Base-by-base conservation (phyloP, 2,113 vertebrate genomes). In the Rhinopomastus cyanomelas region DNA sequence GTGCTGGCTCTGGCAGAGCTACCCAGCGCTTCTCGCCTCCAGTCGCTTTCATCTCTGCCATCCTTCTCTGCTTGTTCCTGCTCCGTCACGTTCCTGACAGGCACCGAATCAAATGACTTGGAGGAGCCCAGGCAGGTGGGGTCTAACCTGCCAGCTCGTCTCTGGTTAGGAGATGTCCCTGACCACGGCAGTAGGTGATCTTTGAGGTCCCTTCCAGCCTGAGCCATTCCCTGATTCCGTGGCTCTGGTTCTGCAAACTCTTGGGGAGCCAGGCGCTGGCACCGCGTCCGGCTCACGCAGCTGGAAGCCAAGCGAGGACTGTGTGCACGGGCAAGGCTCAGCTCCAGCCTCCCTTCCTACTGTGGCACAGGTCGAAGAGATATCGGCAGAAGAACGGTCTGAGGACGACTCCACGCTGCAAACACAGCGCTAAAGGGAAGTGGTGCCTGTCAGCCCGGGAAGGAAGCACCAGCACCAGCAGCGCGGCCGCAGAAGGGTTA, bases 391-490 rank as follows among this genome's bases (percentile, higher is more conserved):
- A 67, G 85, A 91, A 72, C 6, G 74, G 62, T 8, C 57, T 29
- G 26, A 30, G 61, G 64, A 78, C 64, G 61, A 71, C 18, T 30
- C 16, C 42, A 55, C 19, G 11, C 32, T 42, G 64, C 75, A 94
- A 62, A 44, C 4, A 34, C 8, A 21, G 48, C 3, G 11, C 53
- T 79, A 34, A 71, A 66, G 9, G 26, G 36, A 57, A 87, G 32
- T 20, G 30, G 49, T n/a, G 48, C 60, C 64, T 34, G 6, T 30
- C 7, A 2, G 34, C 37, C 62, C 15, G 53, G 81, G 62, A 75
- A 59, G 74, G 1, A 36, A 52, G 42, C 1, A 29, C 21, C 0
- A 6, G 49, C 56, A 83, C 14, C 22, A 42, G 60, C 0, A 4
- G 62, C 51, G 6, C 4, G 7, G 51, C 19, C 32, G 8, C 3